phyloP scores from a whole-genome alignment of 2,113 vertebrate genomes.

The Orycteropus afer region DNA sequence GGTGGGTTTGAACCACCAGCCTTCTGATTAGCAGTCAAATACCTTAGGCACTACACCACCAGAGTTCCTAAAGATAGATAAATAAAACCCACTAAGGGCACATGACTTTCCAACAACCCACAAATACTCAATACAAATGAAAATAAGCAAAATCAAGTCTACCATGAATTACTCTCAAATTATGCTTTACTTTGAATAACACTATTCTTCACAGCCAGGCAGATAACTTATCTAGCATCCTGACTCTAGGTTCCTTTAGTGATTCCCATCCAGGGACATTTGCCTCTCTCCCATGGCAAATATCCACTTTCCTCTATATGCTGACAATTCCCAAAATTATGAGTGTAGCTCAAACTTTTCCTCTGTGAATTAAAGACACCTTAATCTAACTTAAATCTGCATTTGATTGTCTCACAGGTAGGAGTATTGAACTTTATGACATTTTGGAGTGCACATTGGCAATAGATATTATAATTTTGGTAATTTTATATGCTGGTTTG shows the following conservation, averaged over 20 bases:
- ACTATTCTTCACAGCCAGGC: neutral
- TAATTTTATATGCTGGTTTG: conserved; percentile 39
- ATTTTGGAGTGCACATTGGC: neutral
- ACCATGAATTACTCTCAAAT: neutral
- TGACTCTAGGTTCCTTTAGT: neutral
- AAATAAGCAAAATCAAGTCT: neutral
- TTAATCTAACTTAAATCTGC: neutral
- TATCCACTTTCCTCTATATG: neutral
- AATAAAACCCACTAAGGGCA: neutral
- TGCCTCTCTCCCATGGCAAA: neutral
- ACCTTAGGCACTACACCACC: no score
- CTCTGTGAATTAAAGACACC: neutral
- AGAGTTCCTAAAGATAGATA: no score
- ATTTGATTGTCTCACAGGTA: neutral
- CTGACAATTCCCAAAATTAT: neutral
- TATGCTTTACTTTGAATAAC: neutral
- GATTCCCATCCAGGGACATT: neutral
- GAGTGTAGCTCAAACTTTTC: neutral
- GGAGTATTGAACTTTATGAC: neutral
- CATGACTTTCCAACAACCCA: neutral
- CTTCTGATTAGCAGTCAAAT: no score
- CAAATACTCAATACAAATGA: neutral
- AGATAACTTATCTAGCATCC: neutral
- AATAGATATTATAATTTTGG: neutral
- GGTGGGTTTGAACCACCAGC: no score